Evolutionary conservation across 2,797 vertebrate species (phyloP).

Genomic region (Sorex maritimensis): DNA sequence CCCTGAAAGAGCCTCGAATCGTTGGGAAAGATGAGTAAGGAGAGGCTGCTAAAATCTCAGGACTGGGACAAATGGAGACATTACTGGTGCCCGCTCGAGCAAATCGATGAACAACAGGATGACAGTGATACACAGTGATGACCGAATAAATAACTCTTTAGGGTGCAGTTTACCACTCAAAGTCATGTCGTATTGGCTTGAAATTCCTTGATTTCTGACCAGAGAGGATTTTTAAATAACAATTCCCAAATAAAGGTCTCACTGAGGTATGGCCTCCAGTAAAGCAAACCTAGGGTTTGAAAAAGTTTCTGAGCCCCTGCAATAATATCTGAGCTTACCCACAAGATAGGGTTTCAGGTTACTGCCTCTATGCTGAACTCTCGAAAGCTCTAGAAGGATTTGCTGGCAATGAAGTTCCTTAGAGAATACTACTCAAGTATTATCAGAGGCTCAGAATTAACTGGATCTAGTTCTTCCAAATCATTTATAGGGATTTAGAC

Average conservation of each 20-base stretch:
- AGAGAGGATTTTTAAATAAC: conserved; percentile 31
- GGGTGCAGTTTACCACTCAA: conserved; percentile 27
- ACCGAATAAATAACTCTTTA: conserved; percentile 55
- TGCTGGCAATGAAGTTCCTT: not conserved
- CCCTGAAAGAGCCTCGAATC: too few relatives aligned
- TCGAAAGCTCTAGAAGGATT: conserved; percentile 58
- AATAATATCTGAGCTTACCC: not conserved
- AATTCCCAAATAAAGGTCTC: not conserved
- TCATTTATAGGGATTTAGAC: conserved; percentile 1
- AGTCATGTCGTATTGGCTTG: not conserved
- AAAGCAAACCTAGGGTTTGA: conserved; percentile 26
- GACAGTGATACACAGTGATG: too few relatives aligned
- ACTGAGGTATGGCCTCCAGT: not conserved
- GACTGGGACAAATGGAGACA: too few relatives aligned
- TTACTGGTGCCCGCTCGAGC: too few relatives aligned
- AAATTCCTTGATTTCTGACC: conserved; percentile 30
- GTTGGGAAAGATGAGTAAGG: too few relatives aligned
- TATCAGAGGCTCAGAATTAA: not conserved
- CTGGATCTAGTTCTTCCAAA: conserved; percentile 42
- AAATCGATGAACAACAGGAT: too few relatives aligned
- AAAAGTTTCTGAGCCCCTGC: not conserved
- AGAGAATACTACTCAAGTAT: not conserved
- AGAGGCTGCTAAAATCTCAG: too few relatives aligned
- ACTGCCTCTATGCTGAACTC: not conserved
- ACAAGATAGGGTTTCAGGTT: not conserved